Percentiles rank a stretch among this genome's conserved stretches.
Conservation (phyloP, 1,140 invertebrate genomes). For the Drosophila arawakana region DNA sequence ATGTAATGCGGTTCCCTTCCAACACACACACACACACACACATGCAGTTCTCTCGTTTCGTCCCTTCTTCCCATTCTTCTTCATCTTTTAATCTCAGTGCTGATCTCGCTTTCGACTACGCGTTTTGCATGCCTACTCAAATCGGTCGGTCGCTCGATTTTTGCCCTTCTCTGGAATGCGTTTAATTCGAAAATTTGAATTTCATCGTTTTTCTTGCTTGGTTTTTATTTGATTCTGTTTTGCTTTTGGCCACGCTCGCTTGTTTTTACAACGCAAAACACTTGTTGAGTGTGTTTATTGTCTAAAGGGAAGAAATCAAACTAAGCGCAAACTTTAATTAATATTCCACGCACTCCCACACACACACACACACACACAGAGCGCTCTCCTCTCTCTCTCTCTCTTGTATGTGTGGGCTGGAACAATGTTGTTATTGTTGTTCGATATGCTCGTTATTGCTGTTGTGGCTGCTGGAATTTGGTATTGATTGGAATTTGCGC, state of each 20-base stretch:
- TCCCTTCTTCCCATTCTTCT: conserved; percentile 21
- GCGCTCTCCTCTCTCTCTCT: no score
- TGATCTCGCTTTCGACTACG: conserved; percentile 69
- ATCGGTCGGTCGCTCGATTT: conserved; percentile 13
- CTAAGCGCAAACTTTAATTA: conserved; percentile 75
- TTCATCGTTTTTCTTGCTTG: conserved; percentile 42
- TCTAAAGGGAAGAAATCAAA: conserved; percentile 72
- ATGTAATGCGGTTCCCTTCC: conserved; percentile 56
- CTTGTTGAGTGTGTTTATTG: conserved; percentile 56
- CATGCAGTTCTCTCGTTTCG: conserved; percentile 8
- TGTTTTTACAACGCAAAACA: conserved; percentile 81
- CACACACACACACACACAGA: conserved; percentile 8
- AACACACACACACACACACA: conserved; percentile 17
- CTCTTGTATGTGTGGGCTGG: conserved; percentile 8
- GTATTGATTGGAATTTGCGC: conserved; percentile 46
- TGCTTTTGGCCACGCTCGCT: conserved; percentile 38
- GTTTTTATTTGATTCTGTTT: conserved; percentile 46
- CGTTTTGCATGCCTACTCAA: conserved; percentile 67
- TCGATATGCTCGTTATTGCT: conserved; percentile 31
- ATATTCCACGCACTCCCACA: conserved; percentile 70
- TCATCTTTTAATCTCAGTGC: conserved; percentile 60
- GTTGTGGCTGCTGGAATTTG: conserved; percentile 34
- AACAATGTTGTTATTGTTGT: conserved; percentile 59
- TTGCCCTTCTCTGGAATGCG: conserved; percentile 74
- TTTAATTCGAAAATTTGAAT: conserved; percentile 76